phyloP scores from a whole-genome alignment of 2,113 vertebrate species.

The Synchiropus splendidus region DNA sequence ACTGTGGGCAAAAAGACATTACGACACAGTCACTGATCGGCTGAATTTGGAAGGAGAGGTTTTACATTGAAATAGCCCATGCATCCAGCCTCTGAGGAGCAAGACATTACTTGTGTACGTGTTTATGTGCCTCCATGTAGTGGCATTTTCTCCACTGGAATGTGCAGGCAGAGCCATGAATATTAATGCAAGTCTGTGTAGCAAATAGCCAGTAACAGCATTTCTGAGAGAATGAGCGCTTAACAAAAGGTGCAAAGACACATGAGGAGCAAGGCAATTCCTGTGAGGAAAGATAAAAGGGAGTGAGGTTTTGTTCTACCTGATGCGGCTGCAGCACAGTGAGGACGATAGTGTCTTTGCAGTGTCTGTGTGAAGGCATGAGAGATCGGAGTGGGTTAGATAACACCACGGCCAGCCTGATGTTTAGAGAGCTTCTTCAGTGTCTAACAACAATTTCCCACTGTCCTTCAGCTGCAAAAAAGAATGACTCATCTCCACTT shows the following conservation, averaged over 20 bases:
- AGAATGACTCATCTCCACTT: slow-evolving; percentile 41
- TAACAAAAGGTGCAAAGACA: slow-evolving; percentile 11
- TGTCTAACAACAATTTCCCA: slow-evolving; percentile 35
- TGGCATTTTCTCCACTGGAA: too few relatives aligned
- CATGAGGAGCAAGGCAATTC: slow-evolving; percentile 17
- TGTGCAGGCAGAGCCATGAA: too few relatives aligned
- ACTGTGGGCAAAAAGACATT: slow-evolving; percentile 63
- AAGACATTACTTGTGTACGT: too few relatives aligned
- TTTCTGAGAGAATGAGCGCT: too few relatives aligned
- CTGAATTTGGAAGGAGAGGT: slow-evolving; percentile 18
- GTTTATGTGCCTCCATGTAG: too few relatives aligned
- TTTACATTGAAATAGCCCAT: slow-evolving; percentile 5
- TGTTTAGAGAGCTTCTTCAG: slow-evolving; percentile 31
- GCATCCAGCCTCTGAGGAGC: not conserved
- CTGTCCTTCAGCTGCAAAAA: slow-evolving; percentile 34
- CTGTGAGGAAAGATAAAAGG: not conserved
- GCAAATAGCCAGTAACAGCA: too few relatives aligned
- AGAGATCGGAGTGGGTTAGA: slow-evolving; percentile 50
- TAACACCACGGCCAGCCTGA: slow-evolving; percentile 26
- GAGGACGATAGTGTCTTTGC: slow-evolving; percentile 88
- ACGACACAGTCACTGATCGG: slow-evolving; percentile 6
- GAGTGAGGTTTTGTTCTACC: slow-evolving; percentile 61
- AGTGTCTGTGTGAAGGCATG: slow-evolving; percentile 74
- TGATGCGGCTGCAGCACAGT: slow-evolving; percentile 92
- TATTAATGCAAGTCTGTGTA: too few relatives aligned